Base-by-base conservation (phyloP, 2,797 vertebrate genomes). In the Crocidura indochinensis region DNA sequence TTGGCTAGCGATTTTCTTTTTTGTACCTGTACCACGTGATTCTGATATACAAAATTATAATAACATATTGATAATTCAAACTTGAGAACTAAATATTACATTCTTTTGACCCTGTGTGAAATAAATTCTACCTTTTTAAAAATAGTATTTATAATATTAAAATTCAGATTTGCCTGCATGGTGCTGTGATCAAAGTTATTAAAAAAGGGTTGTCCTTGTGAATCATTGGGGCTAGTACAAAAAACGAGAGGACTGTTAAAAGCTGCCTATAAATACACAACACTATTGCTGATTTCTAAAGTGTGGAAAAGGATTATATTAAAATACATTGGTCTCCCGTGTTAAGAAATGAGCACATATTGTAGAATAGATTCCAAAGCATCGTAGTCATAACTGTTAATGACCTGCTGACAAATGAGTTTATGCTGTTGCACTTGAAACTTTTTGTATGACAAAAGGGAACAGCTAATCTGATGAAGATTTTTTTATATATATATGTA, bases 1-100 rank as follows among this genome's bases (percentile, higher is more conserved):
- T 60, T 98, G 96, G 97, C 97, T 97, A 97, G 93, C 86, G 94
- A 93, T 92, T 88, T 95, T 94, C 68, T 95, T 82, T 51, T 94
- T 95, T 98, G 95, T 97, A 97, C 94, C 96, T 97, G 95, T 91
- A 96, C 96, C 96, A 97, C 85, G 97, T 97, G 93, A 95, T 96
- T 97, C 95, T 94, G 73, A 96, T 96, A 95, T 93, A 96, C 53
- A 96, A 92, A 97, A 94, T 67, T 94, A 94, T 92, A 97, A 91
- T 97, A 96, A 97, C 71, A 95, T 96, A 95, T 10, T 96, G 97
- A 95, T 97, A 97, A 97, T 95, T 93, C 88, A 94, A 95, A 96
- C 69, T 97, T 90, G 17, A 97, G 81, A 95, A 97, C 92, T 97
- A 96, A 96, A 93, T 94, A 94, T 97, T 96, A 96, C 80, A 96